Evolutionary conservation across 2,888 invertebrate species (phyloP).

Genomic region (Lordiphosa andalusiaca): DNA sequence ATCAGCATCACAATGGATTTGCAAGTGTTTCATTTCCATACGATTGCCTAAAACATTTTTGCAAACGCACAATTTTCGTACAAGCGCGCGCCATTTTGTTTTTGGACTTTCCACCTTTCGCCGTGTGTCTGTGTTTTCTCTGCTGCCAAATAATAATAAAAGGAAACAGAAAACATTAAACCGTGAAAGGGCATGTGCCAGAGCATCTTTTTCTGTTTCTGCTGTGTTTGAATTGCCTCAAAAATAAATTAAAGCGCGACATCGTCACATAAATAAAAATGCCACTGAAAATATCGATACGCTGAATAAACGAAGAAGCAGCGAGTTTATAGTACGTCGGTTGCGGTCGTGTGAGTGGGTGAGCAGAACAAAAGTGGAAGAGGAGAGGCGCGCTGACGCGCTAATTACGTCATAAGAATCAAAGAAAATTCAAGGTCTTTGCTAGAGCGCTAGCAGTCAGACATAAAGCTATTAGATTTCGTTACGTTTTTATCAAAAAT

Average conservation of each 20-base stretch:
- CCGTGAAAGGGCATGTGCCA: conserved; percentile 27
- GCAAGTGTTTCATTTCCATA: conserved; percentile 5
- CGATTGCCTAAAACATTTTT: conserved; percentile 33
- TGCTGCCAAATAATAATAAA: conserved; percentile 54
- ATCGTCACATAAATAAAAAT: conserved; percentile 52
- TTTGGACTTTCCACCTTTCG: conserved; percentile 61
- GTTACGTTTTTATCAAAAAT: conserved; percentile 70
- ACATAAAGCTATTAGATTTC: conserved; percentile 69
- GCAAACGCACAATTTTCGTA: conserved; percentile 47
- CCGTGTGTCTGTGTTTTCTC: conserved; percentile 55
- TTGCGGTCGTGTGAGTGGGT: conserved; percentile 46
- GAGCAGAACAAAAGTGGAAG: conserved; percentile 25
- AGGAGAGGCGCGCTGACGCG: conserved; percentile 47
- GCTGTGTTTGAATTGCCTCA: conserved; percentile 23
- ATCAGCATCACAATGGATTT: conserved; percentile 15
- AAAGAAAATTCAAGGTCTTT: conserved; percentile 79
- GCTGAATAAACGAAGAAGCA: conserved; percentile 71
- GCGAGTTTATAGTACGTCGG: conserved; percentile 66
- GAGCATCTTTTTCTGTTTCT: conserved; percentile 2
- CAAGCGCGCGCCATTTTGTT: conserved; percentile 70
- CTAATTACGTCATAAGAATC: conserved; percentile 80
- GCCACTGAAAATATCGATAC: conserved; percentile 70
- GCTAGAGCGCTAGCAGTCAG: conserved; percentile 41
- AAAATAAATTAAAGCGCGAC: conserved; percentile 59
- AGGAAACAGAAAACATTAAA: conserved; percentile 19